phyloP scores from a whole-genome alignment of 2,113 vertebrate species.

The Elephas maximus region DNA sequence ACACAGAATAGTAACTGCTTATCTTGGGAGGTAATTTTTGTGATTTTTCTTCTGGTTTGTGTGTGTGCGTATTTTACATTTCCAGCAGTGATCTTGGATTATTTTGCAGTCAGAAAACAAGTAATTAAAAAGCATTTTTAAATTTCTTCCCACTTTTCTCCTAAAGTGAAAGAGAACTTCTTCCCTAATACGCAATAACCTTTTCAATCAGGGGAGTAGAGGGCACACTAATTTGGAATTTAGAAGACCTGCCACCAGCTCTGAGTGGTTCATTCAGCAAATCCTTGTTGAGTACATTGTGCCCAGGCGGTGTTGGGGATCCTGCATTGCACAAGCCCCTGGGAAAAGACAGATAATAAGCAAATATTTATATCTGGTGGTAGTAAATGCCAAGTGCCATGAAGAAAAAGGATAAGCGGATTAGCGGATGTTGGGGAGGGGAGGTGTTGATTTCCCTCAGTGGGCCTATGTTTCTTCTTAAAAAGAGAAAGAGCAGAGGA shows the following conservation, averaged over 20 bases:
- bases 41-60: neutral
- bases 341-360: neutral
- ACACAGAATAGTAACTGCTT: neutral
- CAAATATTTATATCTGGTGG: neutral
- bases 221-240: neutral
- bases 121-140: constrained; percentile 6
- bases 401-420: neutral
- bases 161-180: constrained; percentile 4
- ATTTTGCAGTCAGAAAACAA: constrained; percentile 50
- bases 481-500: neutral
- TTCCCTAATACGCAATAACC: neutral
- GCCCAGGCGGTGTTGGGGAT: neutral
- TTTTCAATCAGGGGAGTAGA: neutral
- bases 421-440: neutral
- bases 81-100: constrained; percentile 6
- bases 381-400: neutral
- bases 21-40: neutral
- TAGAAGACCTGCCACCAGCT: neutral
- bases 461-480: neutral
- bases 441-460: neutral
- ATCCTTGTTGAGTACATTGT: neutral
- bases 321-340: neutral
- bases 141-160: constrained; percentile 9
- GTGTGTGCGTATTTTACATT: neutral
- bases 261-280: constrained; percentile 31